Conservation (phyloP, 2,797 vertebrate species). For the Psittacula derbiana region DNA sequence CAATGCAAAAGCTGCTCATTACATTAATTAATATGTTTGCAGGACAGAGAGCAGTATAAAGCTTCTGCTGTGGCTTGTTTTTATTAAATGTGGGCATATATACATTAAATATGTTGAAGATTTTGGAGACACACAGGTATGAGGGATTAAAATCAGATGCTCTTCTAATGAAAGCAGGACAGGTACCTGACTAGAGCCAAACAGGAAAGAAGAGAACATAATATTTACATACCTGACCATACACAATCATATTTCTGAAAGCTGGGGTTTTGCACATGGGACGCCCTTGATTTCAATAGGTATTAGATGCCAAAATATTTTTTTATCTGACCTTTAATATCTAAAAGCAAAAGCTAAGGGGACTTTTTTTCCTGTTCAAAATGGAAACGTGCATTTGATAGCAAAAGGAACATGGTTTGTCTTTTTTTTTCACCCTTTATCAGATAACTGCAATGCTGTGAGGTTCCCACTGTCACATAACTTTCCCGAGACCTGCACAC, state of each 20-base stretch:
- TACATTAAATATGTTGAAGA: background rate
- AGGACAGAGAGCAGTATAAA: background rate
- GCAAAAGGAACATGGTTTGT: background rate
- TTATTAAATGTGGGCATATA: background rate
- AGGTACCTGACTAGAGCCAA: background rate
- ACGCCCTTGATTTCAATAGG: background rate
- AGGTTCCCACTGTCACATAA: background rate
- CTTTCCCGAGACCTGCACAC: background rate
- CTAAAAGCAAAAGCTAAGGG: background rate
- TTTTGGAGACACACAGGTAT: background rate
- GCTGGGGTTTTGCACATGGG: background rate
- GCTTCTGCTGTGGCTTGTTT: background rate
- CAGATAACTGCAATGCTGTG: background rate
- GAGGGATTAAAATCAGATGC: background rate
- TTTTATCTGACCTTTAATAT: background rate
- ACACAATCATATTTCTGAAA: background rate
- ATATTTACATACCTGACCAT: background rate
- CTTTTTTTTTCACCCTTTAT: background rate
- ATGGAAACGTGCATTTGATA: background rate
- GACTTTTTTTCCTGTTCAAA: rapidly evolving
- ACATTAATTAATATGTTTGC: background rate
- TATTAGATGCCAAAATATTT: background rate
- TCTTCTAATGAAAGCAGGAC: background rate
- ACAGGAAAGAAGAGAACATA: background rate
- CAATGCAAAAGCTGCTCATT: background rate